Evolutionary conservation across 2,113 vertebrate species (phyloP).

Genomic region (Dasyurus viverrinus): DNA sequence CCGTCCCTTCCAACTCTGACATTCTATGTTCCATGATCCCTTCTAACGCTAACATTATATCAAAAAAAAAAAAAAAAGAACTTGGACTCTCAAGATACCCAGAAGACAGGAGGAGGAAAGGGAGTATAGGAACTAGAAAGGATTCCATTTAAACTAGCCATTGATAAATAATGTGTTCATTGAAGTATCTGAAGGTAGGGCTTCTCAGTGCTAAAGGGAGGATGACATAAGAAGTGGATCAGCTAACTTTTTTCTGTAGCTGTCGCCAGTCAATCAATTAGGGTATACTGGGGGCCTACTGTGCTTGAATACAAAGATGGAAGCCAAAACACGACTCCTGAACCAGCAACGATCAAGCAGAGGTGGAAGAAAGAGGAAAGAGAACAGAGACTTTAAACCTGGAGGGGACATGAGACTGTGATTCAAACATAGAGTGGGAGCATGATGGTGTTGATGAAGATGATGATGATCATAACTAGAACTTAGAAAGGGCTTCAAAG

Average conservation of each 20-base stretch:
- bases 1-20: too few relatives aligned
- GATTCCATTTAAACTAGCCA: background rate
- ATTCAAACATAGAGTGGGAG: background rate
- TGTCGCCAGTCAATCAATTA: background rate
- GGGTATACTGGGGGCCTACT: background rate
- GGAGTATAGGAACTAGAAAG: background rate
- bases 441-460: too few relatives aligned
- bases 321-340: background rate
- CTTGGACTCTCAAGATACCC: background rate
- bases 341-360: background rate
- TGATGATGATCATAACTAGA: too few relatives aligned
- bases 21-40: background rate
- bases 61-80: background rate
- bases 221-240: background rate
- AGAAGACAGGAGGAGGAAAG: background rate
- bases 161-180: background rate
- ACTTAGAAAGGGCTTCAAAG: too few relatives aligned
- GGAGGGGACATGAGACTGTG: background rate
- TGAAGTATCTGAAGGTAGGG: background rate
- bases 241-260: background rate
- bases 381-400: background rate
- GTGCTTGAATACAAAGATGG: background rate
- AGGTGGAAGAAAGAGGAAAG: background rate
- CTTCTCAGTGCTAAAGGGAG: background rate
- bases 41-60: background rate